These are phyloP conservation scores for Ascaphus truei DNA, from an alignment of 2,113 vertebrate genomes.

Conservation along the genomic window DNA sequence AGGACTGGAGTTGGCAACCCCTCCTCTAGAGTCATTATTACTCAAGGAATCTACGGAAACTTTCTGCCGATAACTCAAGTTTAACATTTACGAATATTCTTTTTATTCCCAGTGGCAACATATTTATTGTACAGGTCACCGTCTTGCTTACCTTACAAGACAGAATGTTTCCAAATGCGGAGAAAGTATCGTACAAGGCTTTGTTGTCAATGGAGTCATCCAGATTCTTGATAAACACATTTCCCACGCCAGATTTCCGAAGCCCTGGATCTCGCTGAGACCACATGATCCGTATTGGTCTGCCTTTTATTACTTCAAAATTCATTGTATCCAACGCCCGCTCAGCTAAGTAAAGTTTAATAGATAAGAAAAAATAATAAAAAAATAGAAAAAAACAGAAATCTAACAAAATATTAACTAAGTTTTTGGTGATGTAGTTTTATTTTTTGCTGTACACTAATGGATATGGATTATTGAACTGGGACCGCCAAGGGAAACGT, in stretches of 20 bases:
- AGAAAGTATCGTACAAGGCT: conserved; percentile 94
- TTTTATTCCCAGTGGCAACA: no score
- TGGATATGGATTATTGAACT: no score
- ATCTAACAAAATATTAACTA: neutral
- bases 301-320: conserved; percentile 92
- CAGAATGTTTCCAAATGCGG: conserved; percentile 92
- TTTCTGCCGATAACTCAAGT: no score
- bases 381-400: neutral
- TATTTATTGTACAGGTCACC: no score
- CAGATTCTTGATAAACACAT: conserved; percentile 97
- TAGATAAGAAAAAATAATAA: neutral
- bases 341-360: conserved; percentile 69
- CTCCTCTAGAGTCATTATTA: no score
- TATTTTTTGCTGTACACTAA: no score
- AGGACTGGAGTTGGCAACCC: no score
- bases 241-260: conserved; percentile 91
- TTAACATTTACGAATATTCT: no score
- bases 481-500: no score
- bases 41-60: no score
- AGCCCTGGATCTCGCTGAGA: conserved; percentile 93
- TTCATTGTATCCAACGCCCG: conserved; percentile 97
- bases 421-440: no score
- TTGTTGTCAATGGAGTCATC: conserved; percentile 97
- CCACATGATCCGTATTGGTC: conserved; percentile 97
- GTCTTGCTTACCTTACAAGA: conserved; percentile 83